Evolutionary conservation across 1,140 invertebrate species (phyloP).

Genomic region (Sminthurides bifidus): DNA sequence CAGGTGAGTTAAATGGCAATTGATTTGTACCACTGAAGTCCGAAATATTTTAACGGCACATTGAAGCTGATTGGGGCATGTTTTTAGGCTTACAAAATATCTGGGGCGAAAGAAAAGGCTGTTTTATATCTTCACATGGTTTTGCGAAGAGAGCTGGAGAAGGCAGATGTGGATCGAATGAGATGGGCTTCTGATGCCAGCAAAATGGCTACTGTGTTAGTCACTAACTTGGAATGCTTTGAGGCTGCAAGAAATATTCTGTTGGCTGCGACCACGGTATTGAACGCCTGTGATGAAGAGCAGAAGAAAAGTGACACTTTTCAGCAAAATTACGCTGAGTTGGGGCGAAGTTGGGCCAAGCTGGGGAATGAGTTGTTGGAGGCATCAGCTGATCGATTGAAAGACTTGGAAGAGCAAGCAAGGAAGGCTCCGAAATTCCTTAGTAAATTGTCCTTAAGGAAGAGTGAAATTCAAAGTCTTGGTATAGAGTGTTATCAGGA

Average conservation of each 20-base stretch:
- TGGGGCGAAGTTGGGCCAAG: slow-evolving; percentile 27
- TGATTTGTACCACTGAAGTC: too few relatives aligned
- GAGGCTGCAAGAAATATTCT: slow-evolving; percentile 19
- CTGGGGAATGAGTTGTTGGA: slow-evolving; percentile 24
- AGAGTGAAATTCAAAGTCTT: slow-evolving; percentile 25
- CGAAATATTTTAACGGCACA: too few relatives aligned
- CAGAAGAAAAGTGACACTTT: slow-evolving; percentile 24
- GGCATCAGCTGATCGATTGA: slow-evolving; percentile 23
- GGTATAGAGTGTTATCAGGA: slow-evolving; percentile 11
- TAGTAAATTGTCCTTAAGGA: slow-evolving; percentile 10
- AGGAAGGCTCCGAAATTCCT: slow-evolving; percentile 25
- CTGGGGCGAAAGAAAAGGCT: slow-evolving; percentile 25
- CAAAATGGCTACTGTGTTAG: slow-evolving; percentile 21
- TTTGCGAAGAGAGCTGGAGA: slow-evolving; percentile 23
- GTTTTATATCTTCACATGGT: slow-evolving; percentile 31
- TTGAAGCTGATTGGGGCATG: background rate
- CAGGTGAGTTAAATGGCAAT: too few relatives aligned
- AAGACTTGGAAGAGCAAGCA: slow-evolving; percentile 26
- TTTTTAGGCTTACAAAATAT: slow-evolving; percentile 27
- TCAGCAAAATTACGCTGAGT: slow-evolving; percentile 26
- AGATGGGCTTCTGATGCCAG: slow-evolving; percentile 21
- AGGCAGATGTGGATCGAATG: slow-evolving; percentile 15
- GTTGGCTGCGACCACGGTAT: slow-evolving; percentile 18
- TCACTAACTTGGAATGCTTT: slow-evolving; percentile 23
- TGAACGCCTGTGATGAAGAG: slow-evolving; percentile 16